phyloP scores from a whole-genome alignment of 2,797 vertebrate species.

The Aphelocoma californica region DNA sequence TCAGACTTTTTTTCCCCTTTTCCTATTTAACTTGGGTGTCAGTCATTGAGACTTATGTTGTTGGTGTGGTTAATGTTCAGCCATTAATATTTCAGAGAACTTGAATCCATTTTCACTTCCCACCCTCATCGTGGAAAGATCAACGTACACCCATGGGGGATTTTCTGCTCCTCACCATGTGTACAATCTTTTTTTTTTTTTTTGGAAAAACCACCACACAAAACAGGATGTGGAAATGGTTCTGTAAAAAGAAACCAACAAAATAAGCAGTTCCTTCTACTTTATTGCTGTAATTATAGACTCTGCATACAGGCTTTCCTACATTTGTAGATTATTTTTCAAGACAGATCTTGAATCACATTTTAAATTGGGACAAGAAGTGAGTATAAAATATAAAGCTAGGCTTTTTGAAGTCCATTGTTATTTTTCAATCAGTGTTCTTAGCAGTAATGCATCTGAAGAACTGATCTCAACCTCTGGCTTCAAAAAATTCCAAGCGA shows the following conservation, averaged over 20 bases:
- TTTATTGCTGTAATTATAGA: constrained; percentile 33
- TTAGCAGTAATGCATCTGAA: background rate
- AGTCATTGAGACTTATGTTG: background rate
- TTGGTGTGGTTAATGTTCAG: background rate
- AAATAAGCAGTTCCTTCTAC: constrained; percentile 51
- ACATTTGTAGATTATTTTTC: constrained; percentile 17
- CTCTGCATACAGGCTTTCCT: background rate
- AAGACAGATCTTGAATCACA: background rate
- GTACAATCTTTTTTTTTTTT: background rate
- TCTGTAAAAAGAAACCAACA: constrained; percentile 33
- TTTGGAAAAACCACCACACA: constrained; percentile 19
- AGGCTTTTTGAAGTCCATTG: background rate
- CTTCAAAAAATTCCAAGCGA: background rate
- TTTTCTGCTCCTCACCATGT: constrained; percentile 4
- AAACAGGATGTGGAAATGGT: constrained; percentile 46
- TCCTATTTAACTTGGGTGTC: background rate
- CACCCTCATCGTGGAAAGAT: background rate
- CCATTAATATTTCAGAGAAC: constrained; percentile 20
- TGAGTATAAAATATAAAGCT: background rate
- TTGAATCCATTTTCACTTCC: constrained; percentile 40
- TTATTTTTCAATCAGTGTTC: background rate
- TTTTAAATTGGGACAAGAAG: constrained; percentile 20
- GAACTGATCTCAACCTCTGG: background rate
- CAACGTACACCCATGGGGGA: background rate
- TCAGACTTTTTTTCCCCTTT: background rate